Conservation (phyloP, 2,797 vertebrate genomes). For the Chaetodon trifasciatus region DNA sequence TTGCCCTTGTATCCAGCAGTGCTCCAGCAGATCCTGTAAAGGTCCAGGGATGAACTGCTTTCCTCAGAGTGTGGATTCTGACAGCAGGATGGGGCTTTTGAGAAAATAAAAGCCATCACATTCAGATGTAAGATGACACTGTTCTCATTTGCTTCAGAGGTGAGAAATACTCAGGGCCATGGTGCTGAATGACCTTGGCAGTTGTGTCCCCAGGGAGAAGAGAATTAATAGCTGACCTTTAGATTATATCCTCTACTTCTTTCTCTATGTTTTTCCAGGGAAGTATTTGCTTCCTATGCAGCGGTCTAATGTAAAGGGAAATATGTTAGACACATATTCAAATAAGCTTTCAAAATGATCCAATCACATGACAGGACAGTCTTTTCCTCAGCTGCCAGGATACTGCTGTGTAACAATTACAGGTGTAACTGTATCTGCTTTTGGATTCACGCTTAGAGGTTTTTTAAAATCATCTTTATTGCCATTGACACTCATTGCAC, state of each 20-base stretch:
- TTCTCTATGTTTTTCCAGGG: slow-evolving; percentile 13
- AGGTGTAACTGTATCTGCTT: not conserved
- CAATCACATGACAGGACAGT: not conserved
- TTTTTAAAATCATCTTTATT: not conserved
- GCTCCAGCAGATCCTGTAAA: not conserved
- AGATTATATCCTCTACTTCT: slow-evolving; percentile 52
- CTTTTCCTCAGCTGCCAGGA: not conserved
- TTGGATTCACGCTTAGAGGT: not conserved
- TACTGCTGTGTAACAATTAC: not conserved
- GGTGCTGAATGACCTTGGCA: slow-evolving; percentile 75
- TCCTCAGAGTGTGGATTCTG: slow-evolving; percentile 29
- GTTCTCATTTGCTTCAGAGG: slow-evolving; percentile 76
- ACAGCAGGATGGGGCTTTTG: slow-evolving; percentile 45
- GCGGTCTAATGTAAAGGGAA: not conserved
- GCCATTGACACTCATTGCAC: not conserved
- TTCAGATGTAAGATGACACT: slow-evolving; percentile 75
- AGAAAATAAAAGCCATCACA: slow-evolving; percentile 58
- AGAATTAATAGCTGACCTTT: slow-evolving; percentile 82
- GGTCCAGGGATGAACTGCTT: slow-evolving; percentile 25
- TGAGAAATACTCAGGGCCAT: slow-evolving; percentile 73
- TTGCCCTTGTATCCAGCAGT: not conserved
- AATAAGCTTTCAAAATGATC: slow-evolving; percentile 1
- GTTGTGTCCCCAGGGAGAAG: slow-evolving; percentile 61
- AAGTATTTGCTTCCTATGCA: slow-evolving; percentile 27
- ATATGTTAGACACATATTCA: not conserved